Evolutionary conservation across 2,888 invertebrate genomes (phyloP).

Genomic region (Agriopis aurantiaria): DNA sequence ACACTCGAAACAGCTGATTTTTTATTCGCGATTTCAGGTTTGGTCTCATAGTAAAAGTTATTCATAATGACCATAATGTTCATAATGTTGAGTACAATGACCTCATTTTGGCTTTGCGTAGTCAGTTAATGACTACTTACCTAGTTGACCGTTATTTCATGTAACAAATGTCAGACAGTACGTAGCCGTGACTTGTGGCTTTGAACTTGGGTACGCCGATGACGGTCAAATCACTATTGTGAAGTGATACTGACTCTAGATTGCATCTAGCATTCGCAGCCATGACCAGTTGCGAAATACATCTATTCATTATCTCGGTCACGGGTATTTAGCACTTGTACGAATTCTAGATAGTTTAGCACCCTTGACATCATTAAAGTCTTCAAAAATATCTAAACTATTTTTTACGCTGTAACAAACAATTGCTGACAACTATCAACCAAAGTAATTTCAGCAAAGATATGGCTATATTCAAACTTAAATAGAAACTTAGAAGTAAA

Average conservation of each 20-base stretch:
- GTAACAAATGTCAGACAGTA: background rate
- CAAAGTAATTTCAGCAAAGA: background rate
- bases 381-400: background rate
- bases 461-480: background rate
- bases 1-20: too few relatives aligned
- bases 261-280: conserved; percentile 50
- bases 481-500: background rate
- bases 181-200: conserved; percentile 37
- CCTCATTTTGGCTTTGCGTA: too few relatives aligned
- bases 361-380: conserved; percentile 55
- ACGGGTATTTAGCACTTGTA: conserved; percentile 60
- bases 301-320: conserved; percentile 65
- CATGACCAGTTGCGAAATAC: conserved; percentile 64
- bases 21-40: too few relatives aligned
- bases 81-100: too few relatives aligned
- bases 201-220: conserved; percentile 45
- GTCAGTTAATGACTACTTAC: too few relatives aligned
- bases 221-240: conserved; percentile 24
- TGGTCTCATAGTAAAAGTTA: too few relatives aligned
- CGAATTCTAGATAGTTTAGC: conserved; percentile 56
- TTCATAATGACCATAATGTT: too few relatives aligned
- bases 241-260: conserved; percentile 13
- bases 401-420: background rate
- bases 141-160: too few relatives aligned
- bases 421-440: background rate